Conservation (phyloP, 2,113 vertebrate species). For the Apistogramma diplotaenia region DNA sequence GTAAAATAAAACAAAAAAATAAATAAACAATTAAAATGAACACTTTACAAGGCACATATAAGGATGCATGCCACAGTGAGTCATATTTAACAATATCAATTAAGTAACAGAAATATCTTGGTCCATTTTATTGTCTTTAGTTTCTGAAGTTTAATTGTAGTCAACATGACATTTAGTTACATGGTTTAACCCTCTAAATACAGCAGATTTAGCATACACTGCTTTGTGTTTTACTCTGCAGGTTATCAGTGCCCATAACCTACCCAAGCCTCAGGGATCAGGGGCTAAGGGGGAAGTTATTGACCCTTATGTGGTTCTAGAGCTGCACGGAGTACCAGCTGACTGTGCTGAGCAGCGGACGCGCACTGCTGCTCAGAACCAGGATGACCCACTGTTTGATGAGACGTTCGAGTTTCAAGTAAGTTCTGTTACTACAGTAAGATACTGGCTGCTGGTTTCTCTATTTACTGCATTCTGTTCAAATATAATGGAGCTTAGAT, state of each 20-base stretch:
- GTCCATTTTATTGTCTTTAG: no score
- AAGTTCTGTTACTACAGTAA: not conserved
- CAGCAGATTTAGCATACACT: not conserved
- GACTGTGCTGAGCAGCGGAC: constrained; percentile 95
- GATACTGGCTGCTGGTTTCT: not conserved
- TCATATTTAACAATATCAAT: no score
- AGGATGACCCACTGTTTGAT: constrained; percentile 95
- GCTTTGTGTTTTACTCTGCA: constrained; percentile 11
- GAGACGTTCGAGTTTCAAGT: constrained; percentile 97
- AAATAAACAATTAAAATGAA: no score
- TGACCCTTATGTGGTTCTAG: constrained; percentile 95
- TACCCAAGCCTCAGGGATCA: constrained; percentile 95
- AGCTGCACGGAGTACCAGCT: constrained; percentile 94
- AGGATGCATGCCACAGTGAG: no score
- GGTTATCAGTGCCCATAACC: constrained; percentile 95
- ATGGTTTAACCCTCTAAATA: not conserved
- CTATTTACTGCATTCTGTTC: not conserved
- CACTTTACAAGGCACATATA: no score
- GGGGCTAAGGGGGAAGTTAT: constrained; percentile 97
- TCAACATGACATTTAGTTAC: not conserved
- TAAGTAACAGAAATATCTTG: no score
- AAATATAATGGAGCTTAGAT: not conserved
- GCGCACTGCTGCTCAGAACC: constrained; percentile 94
- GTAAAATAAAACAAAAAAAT: no score
- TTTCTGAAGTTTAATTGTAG: no score